Evolutionary conservation across 2,113 vertebrate species (phyloP).

Genomic region (Halichoeres trimaculatus): DNA sequence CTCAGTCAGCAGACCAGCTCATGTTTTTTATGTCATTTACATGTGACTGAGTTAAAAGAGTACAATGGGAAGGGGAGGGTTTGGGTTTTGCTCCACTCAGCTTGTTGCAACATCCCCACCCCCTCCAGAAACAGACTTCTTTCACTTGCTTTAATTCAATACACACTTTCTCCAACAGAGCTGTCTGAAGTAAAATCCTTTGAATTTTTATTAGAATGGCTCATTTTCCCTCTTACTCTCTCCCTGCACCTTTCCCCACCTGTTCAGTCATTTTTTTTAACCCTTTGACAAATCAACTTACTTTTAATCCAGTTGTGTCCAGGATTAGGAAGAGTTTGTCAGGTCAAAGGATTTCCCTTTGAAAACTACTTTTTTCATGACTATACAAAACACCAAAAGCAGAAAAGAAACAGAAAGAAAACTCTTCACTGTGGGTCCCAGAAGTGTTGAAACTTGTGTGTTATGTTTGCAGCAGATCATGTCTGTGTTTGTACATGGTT

Average conservation of each 20-base stretch:
- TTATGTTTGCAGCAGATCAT: background rate
- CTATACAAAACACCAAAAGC: no score
- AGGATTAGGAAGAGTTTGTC: constrained; percentile 3
- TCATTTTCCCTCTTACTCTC: background rate
- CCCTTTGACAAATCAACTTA: constrained; percentile 1
- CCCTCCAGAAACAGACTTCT: background rate
- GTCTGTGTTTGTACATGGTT: constrained; percentile 1
- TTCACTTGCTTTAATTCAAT: background rate
- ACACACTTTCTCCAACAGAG: background rate
- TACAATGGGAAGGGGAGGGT: constrained; percentile 15
- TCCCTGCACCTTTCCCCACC: constrained; percentile 8
- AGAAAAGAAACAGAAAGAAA: background rate
- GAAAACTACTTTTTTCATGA: no score
- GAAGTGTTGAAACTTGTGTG: constrained; percentile 25
- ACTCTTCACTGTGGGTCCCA: constrained; percentile 1
- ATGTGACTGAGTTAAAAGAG: constrained; percentile 12
- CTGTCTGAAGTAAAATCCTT: background rate
- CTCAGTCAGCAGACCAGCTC: constrained; percentile 26
- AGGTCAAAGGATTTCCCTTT: constrained; percentile 6
- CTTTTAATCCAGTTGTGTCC: background rate
- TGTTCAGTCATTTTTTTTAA: constrained; percentile 5
- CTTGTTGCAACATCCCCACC: background rate
- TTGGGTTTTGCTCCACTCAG: background rate
- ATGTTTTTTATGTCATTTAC: constrained; percentile 24
- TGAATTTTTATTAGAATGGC: no score